Evolutionary conservation across 2,797 vertebrate genomes (phyloP).

Genomic region (Molossus alvarezi): DNA sequence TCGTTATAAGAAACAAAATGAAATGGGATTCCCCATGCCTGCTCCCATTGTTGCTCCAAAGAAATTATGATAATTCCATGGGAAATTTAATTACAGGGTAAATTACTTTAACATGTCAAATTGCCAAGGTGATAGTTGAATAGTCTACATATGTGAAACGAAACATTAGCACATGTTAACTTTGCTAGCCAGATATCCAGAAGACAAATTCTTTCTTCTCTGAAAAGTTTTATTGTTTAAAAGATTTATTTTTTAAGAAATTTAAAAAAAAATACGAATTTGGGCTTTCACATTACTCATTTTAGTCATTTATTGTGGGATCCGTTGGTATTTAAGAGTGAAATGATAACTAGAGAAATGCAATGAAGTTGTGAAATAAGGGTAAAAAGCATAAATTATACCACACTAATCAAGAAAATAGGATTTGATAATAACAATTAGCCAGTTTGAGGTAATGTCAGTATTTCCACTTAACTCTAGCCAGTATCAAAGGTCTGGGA

Average conservation of each 20-base stretch:
- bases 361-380: constrained; percentile 31
- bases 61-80: constrained; percentile 38
- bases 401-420: not conserved
- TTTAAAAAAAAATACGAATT: constrained; percentile 44
- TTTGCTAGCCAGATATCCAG: not conserved
- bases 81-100: constrained; percentile 65
- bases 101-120: constrained; percentile 64
- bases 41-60: constrained; percentile 57
- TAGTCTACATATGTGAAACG: constrained; percentile 43
- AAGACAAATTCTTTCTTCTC: constrained; percentile 61
- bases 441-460: not conserved
- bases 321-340: constrained; percentile 2
- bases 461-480: not conserved
- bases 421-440: constrained; percentile 33
- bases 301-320: constrained; percentile 25
- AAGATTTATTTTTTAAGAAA: constrained; percentile 43
- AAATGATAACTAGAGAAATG: constrained; percentile 47
- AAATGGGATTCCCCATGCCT: constrained; percentile 41
- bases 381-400: constrained; percentile 32
- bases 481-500: not conserved
- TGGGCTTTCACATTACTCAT: constrained; percentile 43
- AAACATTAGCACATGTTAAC: constrained; percentile 70
- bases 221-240: constrained; percentile 63
- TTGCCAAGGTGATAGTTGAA: constrained; percentile 56
- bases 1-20: constrained; percentile 58